These are phyloP conservation scores for Ophonus ardosiacus DNA, from an alignment of 2,888 invertebrate genomes.

Conservation along the genomic window DNA sequence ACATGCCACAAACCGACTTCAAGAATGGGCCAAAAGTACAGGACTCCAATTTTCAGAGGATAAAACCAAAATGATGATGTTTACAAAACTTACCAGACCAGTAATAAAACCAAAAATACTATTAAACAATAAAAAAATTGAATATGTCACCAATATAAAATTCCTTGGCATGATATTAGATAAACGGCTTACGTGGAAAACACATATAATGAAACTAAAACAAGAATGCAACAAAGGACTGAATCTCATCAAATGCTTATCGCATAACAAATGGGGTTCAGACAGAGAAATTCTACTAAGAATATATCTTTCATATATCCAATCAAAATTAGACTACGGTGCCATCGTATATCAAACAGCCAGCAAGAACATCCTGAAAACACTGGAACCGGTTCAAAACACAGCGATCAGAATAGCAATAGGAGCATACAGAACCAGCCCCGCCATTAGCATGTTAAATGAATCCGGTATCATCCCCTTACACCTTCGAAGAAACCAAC, in stretches of 20 bases:
- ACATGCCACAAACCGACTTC: not conserved
- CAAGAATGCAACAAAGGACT: slow-evolving; percentile 4
- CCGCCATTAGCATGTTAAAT: not conserved
- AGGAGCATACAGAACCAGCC: slow-evolving; percentile 63
- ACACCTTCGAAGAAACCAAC: not conserved
- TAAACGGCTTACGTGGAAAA: not conserved
- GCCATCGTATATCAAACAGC: slow-evolving; percentile 22
- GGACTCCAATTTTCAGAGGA: not conserved
- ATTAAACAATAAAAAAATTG: not conserved
- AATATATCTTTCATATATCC: not conserved
- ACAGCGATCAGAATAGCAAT: slow-evolving; percentile 58
- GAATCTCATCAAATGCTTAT: not conserved
- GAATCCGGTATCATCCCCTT: slow-evolving; percentile 1
- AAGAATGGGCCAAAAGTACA: not conserved
- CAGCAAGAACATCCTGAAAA: slow-evolving; percentile 27
- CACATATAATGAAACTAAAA: not conserved
- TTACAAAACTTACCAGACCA: slow-evolving; percentile 3
- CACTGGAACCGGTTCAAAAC: slow-evolving; percentile 53
- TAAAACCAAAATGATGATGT: slow-evolving; percentile 8
- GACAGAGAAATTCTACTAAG: not conserved
- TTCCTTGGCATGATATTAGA: not conserved
- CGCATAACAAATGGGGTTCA: not conserved
- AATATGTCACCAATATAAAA: not conserved
- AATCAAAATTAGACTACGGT: slow-evolving; percentile 56
- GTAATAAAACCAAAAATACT: not conserved